Conservation (phyloP, 1,140 invertebrate species). For the Mercenaria mercenaria region DNA sequence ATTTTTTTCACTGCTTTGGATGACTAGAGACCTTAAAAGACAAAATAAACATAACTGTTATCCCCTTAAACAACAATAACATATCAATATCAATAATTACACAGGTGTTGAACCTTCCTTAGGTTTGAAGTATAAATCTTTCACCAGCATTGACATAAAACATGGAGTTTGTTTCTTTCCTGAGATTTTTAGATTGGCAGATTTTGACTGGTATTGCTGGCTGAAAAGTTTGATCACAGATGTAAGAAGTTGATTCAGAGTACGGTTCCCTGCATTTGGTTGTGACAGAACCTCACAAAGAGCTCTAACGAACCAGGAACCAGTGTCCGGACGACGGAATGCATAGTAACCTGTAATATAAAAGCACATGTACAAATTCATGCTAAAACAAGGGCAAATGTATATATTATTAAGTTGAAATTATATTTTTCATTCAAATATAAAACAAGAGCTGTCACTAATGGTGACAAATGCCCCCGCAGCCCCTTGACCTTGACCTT, state of each 20-base stretch:
- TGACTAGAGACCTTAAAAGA: no score
- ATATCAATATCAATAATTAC: no score
- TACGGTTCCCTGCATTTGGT: slow-evolving; percentile 88
- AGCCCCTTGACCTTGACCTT: no score
- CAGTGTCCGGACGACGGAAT: slow-evolving; percentile 95
- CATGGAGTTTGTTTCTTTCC: slow-evolving; percentile 93
- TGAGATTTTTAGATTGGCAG: slow-evolving; percentile 92
- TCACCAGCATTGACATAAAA: slow-evolving; percentile 41
- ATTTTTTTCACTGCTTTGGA: no score
- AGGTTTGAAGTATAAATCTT: slow-evolving; percentile 41
- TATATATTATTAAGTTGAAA: no score
- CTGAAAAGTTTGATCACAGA: slow-evolving; percentile 95
- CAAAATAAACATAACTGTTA: no score
- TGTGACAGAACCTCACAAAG: slow-evolving; percentile 92
- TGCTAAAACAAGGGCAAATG: not conserved
- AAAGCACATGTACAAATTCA: not conserved
- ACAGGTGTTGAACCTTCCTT: not conserved
- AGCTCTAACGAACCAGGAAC: slow-evolving; percentile 98
- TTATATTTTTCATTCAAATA: no score
- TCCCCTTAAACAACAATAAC: no score
- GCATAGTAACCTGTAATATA: slow-evolving; percentile 92
- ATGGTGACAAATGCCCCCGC: no score
- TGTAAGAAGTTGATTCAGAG: slow-evolving; percentile 93
- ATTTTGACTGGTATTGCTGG: slow-evolving; percentile 95
- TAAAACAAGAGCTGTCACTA: no score